A percentile compares a stretch with the other conserved stretches of the same genome.
Evolutionary conservation across 2,113 vertebrate genomes (phyloP).

Genomic region (Calyptomena viridis): DNA sequence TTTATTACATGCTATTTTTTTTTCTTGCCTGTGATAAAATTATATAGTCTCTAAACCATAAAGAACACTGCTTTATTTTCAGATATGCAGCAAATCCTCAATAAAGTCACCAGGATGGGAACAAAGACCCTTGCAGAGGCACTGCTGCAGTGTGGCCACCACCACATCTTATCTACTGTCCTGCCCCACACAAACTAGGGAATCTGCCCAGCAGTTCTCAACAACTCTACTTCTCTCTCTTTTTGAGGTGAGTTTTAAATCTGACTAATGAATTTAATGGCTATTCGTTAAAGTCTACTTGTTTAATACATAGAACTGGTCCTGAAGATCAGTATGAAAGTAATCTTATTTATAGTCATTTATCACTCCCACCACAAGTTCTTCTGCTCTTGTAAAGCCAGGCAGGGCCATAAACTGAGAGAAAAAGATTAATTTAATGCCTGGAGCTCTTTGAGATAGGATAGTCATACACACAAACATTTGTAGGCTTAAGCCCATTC

Average conservation of each 20-base stretch:
- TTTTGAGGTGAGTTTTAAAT: neutral
- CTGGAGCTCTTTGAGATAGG: neutral
- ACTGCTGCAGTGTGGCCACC: neutral
- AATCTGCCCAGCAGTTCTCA: neutral
- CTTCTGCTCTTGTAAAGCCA: neutral
- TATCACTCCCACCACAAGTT: neutral
- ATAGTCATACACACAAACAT: neutral
- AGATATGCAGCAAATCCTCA: neutral
- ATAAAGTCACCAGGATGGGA: neutral
- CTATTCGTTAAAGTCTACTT: neutral
- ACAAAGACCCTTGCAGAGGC: neutral
- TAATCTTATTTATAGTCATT: neutral
- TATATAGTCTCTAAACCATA: neutral
- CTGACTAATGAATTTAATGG: neutral
- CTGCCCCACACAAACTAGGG: neutral
- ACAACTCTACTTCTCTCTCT: neutral
- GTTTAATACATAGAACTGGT: neutral
- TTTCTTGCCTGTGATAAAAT: conserved; percentile 8
- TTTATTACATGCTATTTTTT: neutral
- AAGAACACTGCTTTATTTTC: neutral
- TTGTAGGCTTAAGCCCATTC: neutral
- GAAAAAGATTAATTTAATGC: neutral
- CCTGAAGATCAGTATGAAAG: neutral
- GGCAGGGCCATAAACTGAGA: neutral
- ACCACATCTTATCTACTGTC: neutral